Percentiles rank a stretch among this genome's conserved stretches.
These are phyloP conservation scores for Opisthocomus hoazin DNA, from an alignment of 2,113 vertebrate genomes.

Conservation along the genomic window DNA sequence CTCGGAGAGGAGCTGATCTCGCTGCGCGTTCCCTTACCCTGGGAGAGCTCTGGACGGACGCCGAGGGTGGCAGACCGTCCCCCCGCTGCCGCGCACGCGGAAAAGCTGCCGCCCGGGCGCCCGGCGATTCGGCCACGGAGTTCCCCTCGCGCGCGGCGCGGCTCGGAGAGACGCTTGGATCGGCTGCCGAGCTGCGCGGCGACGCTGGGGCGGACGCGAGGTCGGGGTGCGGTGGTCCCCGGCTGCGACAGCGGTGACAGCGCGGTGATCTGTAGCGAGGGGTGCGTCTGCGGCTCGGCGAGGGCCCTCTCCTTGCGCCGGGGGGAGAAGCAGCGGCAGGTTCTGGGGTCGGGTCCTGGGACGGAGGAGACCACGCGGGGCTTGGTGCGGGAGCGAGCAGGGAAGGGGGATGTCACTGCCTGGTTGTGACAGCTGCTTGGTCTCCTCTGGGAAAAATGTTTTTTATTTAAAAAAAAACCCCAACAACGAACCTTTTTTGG, in stretches of 20 bases:
- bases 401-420: background rate
- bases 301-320: background rate
- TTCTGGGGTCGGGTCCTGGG: background rate
- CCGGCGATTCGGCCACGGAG: background rate
- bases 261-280: background rate
- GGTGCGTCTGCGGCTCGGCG: too few relatives aligned
- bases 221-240: background rate
- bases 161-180: background rate
- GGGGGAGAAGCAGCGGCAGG: background rate
- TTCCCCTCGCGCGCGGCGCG: background rate
- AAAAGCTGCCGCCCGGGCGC: background rate
- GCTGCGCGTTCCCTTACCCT: background rate
- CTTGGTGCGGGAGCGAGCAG: background rate
- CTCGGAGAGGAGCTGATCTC: background rate
- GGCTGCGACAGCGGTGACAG: background rate
- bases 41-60: background rate
- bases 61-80: background rate
- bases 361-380: background rate
- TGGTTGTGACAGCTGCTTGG: background rate
- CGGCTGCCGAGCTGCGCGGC: rapidly evolving
- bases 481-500: background rate
- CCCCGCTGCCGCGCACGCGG: rapidly evolving
- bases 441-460: background rate
- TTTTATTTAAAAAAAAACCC: background rate
- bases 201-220: background rate